Conservation (phyloP, 1,140 invertebrate genomes). For the Linepithema humile region DNA sequence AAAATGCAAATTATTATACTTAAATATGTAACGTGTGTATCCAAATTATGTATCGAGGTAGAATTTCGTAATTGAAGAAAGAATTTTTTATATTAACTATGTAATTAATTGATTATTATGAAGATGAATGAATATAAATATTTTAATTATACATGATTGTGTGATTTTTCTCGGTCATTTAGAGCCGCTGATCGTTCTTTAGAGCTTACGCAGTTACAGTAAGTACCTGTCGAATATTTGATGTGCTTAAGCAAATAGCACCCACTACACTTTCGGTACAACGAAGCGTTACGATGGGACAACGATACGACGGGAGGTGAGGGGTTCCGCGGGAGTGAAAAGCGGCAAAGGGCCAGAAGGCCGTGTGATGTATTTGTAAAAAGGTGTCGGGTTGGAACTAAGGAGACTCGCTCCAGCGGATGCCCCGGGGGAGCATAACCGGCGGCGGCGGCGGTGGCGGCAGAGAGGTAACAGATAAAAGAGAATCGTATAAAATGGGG, state of each 20-base stretch:
- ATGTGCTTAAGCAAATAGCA: slow-evolving; percentile 82
- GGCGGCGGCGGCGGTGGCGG: slow-evolving; percentile 52
- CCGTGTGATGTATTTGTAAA: slow-evolving; percentile 85
- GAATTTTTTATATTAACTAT: neutral
- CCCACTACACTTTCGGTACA: slow-evolving; percentile 71
- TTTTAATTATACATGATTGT: neutral
- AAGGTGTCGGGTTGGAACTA: slow-evolving; percentile 84
- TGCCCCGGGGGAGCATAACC: slow-evolving; percentile 80
- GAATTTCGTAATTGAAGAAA: no score
- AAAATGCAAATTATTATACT: neutral
- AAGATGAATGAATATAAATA: neutral
- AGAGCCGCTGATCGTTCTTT: neutral
- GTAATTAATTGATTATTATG: neutral
- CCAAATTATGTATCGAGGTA: no score
- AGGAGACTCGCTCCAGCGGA: slow-evolving; percentile 76
- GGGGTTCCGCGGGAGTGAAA: slow-evolving; percentile 26
- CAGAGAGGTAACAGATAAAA: slow-evolving; percentile 82
- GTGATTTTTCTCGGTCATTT: neutral
- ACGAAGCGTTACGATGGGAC: slow-evolving; percentile 56
- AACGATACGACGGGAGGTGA: slow-evolving; percentile 28
- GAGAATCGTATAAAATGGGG: slow-evolving; percentile 84
- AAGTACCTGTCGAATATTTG: slow-evolving; percentile 77
- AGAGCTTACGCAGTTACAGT: neutral
- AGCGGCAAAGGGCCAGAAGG: slow-evolving; percentile 73
- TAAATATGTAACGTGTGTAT: no score